Evolutionary conservation across 2,113 vertebrate genomes (phyloP).

Genomic region (Cynopterus brachyotis): DNA sequence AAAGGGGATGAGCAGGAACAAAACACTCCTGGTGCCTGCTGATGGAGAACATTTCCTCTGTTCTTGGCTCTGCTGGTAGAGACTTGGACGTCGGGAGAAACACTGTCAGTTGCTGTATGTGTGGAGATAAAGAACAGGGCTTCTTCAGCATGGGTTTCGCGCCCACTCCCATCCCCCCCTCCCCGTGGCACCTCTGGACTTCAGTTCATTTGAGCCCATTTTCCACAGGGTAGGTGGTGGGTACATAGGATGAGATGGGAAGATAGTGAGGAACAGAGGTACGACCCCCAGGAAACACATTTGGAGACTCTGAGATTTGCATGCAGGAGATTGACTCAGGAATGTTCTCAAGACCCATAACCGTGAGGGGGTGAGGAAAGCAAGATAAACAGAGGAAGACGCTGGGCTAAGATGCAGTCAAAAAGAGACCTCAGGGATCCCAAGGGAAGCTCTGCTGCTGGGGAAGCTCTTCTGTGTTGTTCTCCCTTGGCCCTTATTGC

Average conservation of each 20-base stretch:
- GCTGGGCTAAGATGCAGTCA: accelerated
- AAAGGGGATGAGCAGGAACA: background rate
- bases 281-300: background rate
- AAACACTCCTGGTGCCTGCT: background rate
- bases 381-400: background rate
- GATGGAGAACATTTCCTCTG: background rate
- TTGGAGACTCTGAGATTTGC: background rate
- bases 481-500: background rate
- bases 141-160: background rate
- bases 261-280: background rate
- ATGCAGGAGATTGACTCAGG: too few species aligned
- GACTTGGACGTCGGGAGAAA: constrained; percentile 5
- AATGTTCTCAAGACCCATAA: background rate
- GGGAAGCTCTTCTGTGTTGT: background rate
- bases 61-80: background rate
- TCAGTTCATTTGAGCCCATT: background rate
- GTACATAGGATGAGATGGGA: background rate
- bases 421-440: background rate
- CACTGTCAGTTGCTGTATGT: background rate
- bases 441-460: background rate
- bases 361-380: background rate
- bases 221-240: accelerated
- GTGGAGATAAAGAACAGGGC: background rate
- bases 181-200: background rate
- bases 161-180: background rate